A percentile compares a stretch with the other conserved stretches of the same genome.
phyloP scores from a whole-genome alignment of 2,888 invertebrate genomes.

The Acanthosepion lycidas region DNA sequence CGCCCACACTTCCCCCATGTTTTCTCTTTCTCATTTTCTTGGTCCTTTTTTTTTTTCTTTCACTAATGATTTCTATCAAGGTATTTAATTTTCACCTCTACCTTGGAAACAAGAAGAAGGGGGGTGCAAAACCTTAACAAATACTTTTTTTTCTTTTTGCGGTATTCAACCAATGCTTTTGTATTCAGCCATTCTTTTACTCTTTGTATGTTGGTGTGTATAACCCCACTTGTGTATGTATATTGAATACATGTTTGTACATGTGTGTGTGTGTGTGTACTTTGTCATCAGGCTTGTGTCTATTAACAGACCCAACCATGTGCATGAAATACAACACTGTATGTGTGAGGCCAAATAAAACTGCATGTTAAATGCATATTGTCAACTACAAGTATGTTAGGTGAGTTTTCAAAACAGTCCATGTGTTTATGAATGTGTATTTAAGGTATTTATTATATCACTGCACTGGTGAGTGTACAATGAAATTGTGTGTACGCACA shows the following conservation, averaged over 20 bases:
- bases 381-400: too few relatives aligned
- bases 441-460: neutral
- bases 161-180: neutral
- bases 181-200: neutral
- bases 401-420: too few relatives aligned
- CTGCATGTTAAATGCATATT: too few relatives aligned
- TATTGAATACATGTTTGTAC: neutral
- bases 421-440: neutral
- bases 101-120: neutral
- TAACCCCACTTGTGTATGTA: neutral
- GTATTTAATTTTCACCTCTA: constrained; percentile 33
- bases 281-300: too few relatives aligned
- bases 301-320: too few relatives aligned
- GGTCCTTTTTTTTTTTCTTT: neutral
- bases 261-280: too few relatives aligned
- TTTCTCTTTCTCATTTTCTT: neutral
- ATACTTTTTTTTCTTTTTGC: neutral
- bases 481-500: too few relatives aligned
- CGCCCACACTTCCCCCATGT: neutral
- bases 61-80: constrained; percentile 8
- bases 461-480: too few relatives aligned
- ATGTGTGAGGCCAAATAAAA: too few relatives aligned
- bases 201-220: neutral
- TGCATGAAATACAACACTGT: too few relatives aligned
- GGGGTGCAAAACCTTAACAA: neutral